A percentile compares a stretch with the other conserved stretches of the same genome.
phyloP scores from a whole-genome alignment of 2,888 invertebrate genomes.

The Leucoma salicis region DNA sequence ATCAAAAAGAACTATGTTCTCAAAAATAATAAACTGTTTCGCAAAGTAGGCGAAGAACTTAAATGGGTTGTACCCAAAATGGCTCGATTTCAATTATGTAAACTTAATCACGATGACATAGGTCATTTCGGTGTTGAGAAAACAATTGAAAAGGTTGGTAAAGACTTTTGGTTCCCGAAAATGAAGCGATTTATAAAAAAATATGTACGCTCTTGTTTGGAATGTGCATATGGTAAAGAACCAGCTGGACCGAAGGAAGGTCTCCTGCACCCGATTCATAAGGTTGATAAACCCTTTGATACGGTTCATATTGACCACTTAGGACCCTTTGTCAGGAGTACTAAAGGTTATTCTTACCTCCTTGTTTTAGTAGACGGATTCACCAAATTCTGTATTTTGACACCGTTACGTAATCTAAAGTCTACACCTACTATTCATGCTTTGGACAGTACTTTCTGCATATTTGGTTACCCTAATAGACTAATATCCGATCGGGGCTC shows the following conservation, averaged over 20 bases:
- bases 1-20: conserved; percentile 22
- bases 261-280: no score
- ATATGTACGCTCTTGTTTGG: conserved; percentile 3
- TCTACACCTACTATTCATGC: neutral
- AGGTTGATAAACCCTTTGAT: no score
- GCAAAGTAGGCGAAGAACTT: conserved; percentile 1
- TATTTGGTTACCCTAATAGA: conserved; percentile 6
- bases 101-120: conserved; percentile 27
- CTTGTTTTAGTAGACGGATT: no score
- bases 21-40: conserved; percentile 16
- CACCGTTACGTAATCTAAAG: no score
- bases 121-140: conserved; percentile 30
- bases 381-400: no score
- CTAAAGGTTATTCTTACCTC: no score
- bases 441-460: no score
- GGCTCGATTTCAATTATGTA: conserved; percentile 25
- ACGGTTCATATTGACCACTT: no score
- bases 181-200: conserved; percentile 9
- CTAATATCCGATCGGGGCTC: conserved; percentile 11
- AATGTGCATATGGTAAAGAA: conserved; percentile 4
- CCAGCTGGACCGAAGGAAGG: neutral
- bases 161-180: conserved; percentile 5
- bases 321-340: conserved; percentile 18
- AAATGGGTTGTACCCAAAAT: conserved; percentile 30
- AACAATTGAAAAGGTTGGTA: conserved; percentile 6